Evolutionary conservation across 2,797 vertebrate species (phyloP), one percentile per base, ranked within the genome.

Genomic region (Luscinia megarhynchos): DNA sequence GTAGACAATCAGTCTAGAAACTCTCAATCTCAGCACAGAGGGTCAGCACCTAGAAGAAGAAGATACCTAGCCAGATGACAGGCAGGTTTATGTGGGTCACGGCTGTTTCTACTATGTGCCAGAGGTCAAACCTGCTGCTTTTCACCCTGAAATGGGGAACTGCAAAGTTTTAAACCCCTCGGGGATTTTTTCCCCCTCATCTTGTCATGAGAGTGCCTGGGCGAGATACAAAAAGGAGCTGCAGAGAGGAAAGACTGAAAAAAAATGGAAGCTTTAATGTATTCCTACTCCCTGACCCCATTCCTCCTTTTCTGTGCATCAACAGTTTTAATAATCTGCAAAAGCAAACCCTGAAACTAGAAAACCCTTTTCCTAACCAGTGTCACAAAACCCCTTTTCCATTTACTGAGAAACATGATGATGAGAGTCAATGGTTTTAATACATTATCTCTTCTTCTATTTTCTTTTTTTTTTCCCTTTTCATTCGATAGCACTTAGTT

Each of bases 341-440:
- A 93, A 87, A 87, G 32, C 55, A 86, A 91, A 87, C n/a, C 12
- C 45, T 41, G 34, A 93, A 95, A 81, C 43, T 38, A 66, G 26
- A 84, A 85, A 87, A 84, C 41, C 45, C 11, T 81, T 81, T 73
- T 90, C 58, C 48, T 81, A 73, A 12, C 21, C 32, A 54, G 6
- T 29, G 32, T 55, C 59, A 92, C n/a, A 73, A 81, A 84, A 40
- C 0, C 2, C 4, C 15, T 73, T 63, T 5, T 29, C 1, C 1
- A 14, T 81, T 59, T 34, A 36, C 23, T 8, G 10, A 69, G 73
- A 76, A 84, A 53, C 0, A 2, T 68, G 46, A 64, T 11, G 15
- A 88, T 67, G 41, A 50, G 12, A 45, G 18, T 32, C 2, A 30
- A 40, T 38, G 26, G 23, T 19, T 85, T 84, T 29, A 62, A 22